phyloP scores from a whole-genome alignment of 92 coral and sea anemone species.

The Heteractis magnifica region DNA sequence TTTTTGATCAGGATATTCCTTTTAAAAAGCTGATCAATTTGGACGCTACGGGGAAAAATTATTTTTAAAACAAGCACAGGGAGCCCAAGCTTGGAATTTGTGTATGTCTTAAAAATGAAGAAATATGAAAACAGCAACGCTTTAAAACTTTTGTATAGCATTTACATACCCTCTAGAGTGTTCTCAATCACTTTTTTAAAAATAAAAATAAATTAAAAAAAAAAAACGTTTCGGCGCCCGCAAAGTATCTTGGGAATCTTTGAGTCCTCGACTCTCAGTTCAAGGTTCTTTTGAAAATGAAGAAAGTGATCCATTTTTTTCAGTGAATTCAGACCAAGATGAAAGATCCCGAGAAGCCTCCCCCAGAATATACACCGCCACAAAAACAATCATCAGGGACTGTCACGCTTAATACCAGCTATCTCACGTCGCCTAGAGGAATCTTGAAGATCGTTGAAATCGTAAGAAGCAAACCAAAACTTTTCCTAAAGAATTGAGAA shows the following conservation, averaged over 20 bases:
- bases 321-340: constrained; percentile 8
- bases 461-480: constrained; percentile 16
- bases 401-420: constrained; percentile 20
- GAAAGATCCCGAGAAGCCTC: constrained; percentile 30
- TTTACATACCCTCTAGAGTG: too few relatives aligned
- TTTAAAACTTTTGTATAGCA: too few relatives aligned
- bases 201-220: too few relatives aligned
- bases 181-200: too few relatives aligned
- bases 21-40: too few relatives aligned
- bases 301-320: not conserved
- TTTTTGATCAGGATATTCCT: too few relatives aligned
- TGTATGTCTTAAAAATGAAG: too few relatives aligned
- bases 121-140: too few relatives aligned
- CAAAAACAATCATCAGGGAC: constrained; percentile 4
- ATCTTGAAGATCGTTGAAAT: constrained; percentile 32
- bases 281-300: too few relatives aligned
- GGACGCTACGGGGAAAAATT: too few relatives aligned
- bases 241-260: not conserved
- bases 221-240: not conserved
- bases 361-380: not conserved
- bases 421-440: constrained; percentile 33
- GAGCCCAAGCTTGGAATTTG: too few relatives aligned
- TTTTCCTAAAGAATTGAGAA: not conserved
- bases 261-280: not conserved
- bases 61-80: too few relatives aligned